A percentile compares a stretch with the other conserved stretches of the same genome.
phyloP scores from a whole-genome alignment of 2,888 invertebrate species.

The Labia minor region DNA sequence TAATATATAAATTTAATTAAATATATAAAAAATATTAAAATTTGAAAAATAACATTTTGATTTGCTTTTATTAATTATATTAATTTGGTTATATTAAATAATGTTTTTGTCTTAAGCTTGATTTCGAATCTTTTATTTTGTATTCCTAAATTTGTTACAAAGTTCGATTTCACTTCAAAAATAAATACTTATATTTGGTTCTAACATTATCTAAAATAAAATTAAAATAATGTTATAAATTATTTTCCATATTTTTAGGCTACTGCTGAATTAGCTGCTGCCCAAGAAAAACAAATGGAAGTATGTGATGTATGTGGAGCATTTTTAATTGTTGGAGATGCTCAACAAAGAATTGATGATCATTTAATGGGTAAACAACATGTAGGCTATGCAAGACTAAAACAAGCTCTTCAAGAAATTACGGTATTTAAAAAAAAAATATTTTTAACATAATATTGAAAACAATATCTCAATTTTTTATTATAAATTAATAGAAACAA shows the following conservation, averaged over 20 bases:
- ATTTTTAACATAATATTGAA: not conserved
- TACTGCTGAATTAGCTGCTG: conserved; percentile 71
- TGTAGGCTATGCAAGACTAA: conserved; percentile 68
- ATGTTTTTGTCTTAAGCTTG: no score
- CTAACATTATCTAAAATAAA: no score
- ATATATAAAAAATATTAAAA: no score
- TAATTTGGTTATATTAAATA: not conserved
- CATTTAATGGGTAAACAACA: conserved; percentile 98
- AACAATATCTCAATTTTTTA: conserved; percentile 20
- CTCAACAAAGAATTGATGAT: conserved; percentile 94
- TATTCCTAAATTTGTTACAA: no score
- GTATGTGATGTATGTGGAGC: conserved; percentile 98
- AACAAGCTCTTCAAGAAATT: conserved; percentile 46
- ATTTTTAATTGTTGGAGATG: conserved; percentile 97
- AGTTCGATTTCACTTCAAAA: no score
- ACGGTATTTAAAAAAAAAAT: conserved; percentile 34
- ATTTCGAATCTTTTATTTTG: no score
- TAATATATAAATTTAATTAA: no score
- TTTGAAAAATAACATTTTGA: conserved; percentile 4
- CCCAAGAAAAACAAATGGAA: conserved; percentile 96
- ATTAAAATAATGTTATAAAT: no score
- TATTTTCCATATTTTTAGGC: no score
- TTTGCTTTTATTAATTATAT: conserved; percentile 15
- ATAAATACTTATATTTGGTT: no score
- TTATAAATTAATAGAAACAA: conserved; percentile 33